Evolutionary conservation across 2,797 vertebrate species (phyloP).

Genomic region (Vipera latastei): DNA sequence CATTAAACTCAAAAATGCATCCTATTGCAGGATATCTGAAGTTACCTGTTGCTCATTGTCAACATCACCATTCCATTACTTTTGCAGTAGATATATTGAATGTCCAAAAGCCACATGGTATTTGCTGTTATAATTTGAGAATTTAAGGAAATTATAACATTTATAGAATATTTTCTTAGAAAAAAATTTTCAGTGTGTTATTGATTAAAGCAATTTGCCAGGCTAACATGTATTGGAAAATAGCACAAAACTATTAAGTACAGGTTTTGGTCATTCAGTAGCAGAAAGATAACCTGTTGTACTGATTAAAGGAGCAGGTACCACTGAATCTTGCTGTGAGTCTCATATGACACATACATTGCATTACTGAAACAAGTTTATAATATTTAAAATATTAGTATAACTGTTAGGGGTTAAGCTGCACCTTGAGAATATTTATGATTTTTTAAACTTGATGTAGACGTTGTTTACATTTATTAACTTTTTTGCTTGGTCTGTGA

Average conservation of each 20-base stretch:
- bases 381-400: neutral
- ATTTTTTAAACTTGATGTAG: neutral
- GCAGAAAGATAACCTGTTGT: neutral
- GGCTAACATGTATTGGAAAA: neutral
- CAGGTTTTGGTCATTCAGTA: neutral
- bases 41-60: neutral
- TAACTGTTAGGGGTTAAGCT: neutral
- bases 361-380: neutral
- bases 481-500: neutral
- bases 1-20: neutral
- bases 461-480: neutral
- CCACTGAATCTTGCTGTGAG: neutral
- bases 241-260: neutral
- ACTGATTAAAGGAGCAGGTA: neutral
- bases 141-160: neutral
- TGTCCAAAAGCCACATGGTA: neutral
- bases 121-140: slow-evolving; percentile 1
- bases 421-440: neutral
- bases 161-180: slow-evolving; percentile 12
- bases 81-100: slow-evolving; percentile 9
- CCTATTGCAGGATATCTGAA: neutral
- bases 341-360: neutral
- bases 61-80: too few relatives aligned
- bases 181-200: slow-evolving; percentile 2
- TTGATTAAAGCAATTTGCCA: slow-evolving; percentile 19